A percentile compares a stretch with the other conserved stretches of the same genome.
phyloP scores from a whole-genome alignment of 2,113 vertebrate species.

The Phocoena sinus region DNA sequence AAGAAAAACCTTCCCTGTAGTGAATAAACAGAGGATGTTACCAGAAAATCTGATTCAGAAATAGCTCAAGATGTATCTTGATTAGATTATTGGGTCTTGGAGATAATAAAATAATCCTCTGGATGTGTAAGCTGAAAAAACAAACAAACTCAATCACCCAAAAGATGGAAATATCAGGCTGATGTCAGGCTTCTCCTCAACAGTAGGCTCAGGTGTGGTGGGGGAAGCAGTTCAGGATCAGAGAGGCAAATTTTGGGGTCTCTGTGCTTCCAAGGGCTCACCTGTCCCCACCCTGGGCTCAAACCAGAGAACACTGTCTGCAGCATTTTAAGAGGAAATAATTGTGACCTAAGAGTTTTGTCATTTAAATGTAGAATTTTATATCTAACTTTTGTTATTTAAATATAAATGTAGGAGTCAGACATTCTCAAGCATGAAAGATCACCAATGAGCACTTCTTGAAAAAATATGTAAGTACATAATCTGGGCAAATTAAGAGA shows the following conservation, averaged over 20 bases:
- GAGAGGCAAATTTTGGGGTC: rapidly evolving
- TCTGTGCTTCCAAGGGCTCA: rapidly evolving
- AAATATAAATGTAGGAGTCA: not conserved
- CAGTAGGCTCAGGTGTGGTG: rapidly evolving
- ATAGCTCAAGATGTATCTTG: not conserved
- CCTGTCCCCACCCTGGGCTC: rapidly evolving
- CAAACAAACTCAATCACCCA: rapidly evolving
- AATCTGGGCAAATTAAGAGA: not conserved
- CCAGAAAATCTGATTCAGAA: not conserved
- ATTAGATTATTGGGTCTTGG: not conserved
- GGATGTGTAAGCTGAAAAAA: rapidly evolving
- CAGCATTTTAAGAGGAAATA: no score
- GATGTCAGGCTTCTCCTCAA: rapidly evolving
- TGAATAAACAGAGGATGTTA: no score
- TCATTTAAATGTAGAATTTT: not conserved
- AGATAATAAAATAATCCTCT: not conserved
- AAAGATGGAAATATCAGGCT: rapidly evolving
- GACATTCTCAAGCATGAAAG: not conserved
- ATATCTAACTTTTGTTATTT: not conserved
- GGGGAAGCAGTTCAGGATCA: rapidly evolving
- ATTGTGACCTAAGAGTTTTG: no score
- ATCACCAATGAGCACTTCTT: not conserved
- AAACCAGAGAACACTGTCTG: no score
- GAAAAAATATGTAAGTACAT: not conserved
- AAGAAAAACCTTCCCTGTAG: rapidly evolving